phyloP scores from a whole-genome alignment of 2,888 invertebrate genomes.

The Neuroscelio doddi region DNA sequence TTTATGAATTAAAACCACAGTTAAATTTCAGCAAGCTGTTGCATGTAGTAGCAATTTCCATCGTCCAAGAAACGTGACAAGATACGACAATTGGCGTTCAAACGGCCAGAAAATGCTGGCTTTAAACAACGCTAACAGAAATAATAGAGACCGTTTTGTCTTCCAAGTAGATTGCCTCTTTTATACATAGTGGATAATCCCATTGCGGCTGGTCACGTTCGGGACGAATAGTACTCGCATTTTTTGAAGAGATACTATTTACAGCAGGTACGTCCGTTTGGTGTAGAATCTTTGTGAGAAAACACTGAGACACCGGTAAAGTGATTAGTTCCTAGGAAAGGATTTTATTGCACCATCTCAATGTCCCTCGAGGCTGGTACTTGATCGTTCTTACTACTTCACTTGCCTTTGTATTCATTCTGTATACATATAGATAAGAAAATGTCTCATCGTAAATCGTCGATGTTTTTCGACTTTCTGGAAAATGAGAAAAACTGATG shows the following conservation, averaged over 20 bases:
- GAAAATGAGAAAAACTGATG: constrained; percentile 6
- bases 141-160: constrained; percentile 46
- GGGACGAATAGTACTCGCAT: constrained; percentile 35
- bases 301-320: constrained; percentile 45
- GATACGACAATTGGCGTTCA: constrained; percentile 25
- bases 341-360: constrained; percentile 45
- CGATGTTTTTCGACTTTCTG: constrained; percentile 17
- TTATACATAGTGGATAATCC: constrained; percentile 51
- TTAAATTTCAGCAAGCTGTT: no score
- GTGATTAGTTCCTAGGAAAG: constrained; percentile 53
- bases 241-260: constrained; percentile 38
- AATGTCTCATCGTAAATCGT: constrained; percentile 26
- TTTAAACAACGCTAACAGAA: constrained; percentile 33
- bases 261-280: constrained; percentile 45
- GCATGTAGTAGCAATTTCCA: constrained; percentile 14
- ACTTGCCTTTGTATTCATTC: constrained; percentile 19
- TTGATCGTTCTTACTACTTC: constrained; percentile 32
- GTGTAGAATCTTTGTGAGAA: constrained; percentile 36
- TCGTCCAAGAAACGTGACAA: constrained; percentile 27
- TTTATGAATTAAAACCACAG: no score
- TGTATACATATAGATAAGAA: constrained; percentile 27
- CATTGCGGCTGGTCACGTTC: constrained; percentile 54
- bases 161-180: constrained; percentile 50
- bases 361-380: constrained; percentile 26
- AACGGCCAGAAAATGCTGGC: constrained; percentile 11